Evolutionary conservation across 2,113 vertebrate genomes (phyloP).

Genomic region (Antechinus flavipes): DNA sequence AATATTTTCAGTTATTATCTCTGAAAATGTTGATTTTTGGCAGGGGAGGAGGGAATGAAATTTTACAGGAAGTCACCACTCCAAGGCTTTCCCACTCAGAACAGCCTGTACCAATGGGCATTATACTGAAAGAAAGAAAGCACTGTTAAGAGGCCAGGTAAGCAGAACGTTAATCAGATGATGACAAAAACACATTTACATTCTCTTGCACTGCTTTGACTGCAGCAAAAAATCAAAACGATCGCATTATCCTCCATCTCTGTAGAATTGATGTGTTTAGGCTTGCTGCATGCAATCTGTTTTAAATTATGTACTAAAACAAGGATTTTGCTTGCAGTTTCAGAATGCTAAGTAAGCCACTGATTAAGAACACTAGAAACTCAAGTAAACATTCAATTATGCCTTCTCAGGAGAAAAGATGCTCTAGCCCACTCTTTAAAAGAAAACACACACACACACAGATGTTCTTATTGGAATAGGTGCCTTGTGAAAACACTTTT

Average conservation of each 20-base stretch:
- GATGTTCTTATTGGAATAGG: conserved; percentile 65
- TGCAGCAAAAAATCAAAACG: conserved; percentile 45
- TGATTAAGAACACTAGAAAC: conserved; percentile 57
- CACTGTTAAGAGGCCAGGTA: conserved; percentile 10
- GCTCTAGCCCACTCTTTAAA: conserved; percentile 29
- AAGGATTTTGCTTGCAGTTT: conserved; percentile 62
- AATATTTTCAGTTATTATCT: neutral
- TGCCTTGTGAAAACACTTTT: conserved; percentile 59
- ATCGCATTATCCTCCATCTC: conserved; percentile 53
- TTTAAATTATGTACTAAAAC: conserved; percentile 70
- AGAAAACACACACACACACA: neutral
- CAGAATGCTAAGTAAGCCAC: conserved; percentile 56
- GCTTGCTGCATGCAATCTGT: conserved; percentile 44
- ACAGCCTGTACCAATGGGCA: neutral
- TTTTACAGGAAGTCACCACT: neutral
- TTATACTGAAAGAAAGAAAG: conserved; percentile 31
- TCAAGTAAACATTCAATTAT: conserved; percentile 67
- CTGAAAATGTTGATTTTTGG: neutral
- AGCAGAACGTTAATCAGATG: neutral
- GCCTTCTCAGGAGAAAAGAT: conserved; percentile 44
- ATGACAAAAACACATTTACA: conserved; percentile 7
- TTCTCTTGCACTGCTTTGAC: conserved; percentile 23
- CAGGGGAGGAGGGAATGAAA: neutral
- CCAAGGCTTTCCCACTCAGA: neutral
- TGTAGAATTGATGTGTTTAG: conserved; percentile 61